phyloP scores from a whole-genome alignment of 2,113 vertebrate genomes.

The Hemiprocne comata region DNA sequence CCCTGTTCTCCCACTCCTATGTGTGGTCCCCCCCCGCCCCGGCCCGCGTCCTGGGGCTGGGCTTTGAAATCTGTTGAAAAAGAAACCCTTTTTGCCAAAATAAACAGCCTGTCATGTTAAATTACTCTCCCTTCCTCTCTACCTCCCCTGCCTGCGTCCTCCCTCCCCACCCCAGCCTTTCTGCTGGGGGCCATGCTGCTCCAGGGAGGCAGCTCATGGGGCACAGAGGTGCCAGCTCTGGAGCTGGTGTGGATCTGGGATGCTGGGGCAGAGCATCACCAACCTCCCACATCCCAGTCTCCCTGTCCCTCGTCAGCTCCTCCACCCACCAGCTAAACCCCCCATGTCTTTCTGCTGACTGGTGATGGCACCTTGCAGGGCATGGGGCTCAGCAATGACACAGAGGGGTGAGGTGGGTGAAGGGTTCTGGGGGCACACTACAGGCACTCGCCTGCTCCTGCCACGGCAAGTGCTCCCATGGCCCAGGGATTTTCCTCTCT shows the following conservation, averaged over 20 bases:
- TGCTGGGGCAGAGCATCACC: background rate
- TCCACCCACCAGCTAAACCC: background rate
- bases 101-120: constrained; percentile 83
- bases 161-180: background rate
- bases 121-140: constrained; percentile 68
- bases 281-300: background rate
- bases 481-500: background rate
- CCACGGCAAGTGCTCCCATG: accelerated
- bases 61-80: constrained; percentile 78
- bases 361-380: constrained; percentile 68
- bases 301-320: constrained; percentile 62
- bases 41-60: background rate
- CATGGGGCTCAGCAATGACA: constrained; percentile 62
- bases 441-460: accelerated
- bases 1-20: constrained; percentile 34
- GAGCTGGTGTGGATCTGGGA: accelerated
- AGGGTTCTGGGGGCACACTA: accelerated
- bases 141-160: constrained; percentile 4
- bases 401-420: background rate
- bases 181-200: background rate
- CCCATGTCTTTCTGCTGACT: background rate
- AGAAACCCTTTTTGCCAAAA: constrained; percentile 79
- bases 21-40: constrained; percentile 48
- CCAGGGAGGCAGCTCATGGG: background rate
- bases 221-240: accelerated